Conservation (phyloP, 2,797 vertebrate species). For the Rhinichthys osculus region DNA sequence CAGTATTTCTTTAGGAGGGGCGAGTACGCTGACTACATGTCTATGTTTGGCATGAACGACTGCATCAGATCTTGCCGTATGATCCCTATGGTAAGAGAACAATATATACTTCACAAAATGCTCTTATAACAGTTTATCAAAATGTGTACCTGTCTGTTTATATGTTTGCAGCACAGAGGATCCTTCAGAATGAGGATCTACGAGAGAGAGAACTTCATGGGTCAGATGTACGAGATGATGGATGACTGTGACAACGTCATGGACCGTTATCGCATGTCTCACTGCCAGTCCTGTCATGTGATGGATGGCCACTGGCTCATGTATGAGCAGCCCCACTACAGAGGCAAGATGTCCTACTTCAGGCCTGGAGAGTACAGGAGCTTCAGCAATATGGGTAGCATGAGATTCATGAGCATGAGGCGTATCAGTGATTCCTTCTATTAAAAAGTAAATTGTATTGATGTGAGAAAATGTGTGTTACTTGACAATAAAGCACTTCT, state of each 20-base stretch:
- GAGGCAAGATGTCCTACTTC: constrained; percentile 73
- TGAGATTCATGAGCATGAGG: constrained; percentile 72
- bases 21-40: constrained; percentile 71
- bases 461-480: background rate
- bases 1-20: constrained; percentile 69
- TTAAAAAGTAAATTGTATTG: constrained; percentile 40
- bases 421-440: constrained; percentile 70
- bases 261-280: constrained; percentile 75
- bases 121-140: background rate
- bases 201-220: constrained; percentile 69
- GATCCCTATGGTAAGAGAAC: constrained; percentile 65
- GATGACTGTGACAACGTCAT: constrained; percentile 77
- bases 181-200: constrained; percentile 79
- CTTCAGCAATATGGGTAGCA: constrained; percentile 66
- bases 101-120: constrained; percentile 48
- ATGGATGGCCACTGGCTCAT: constrained; percentile 78
- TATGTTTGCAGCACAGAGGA: constrained; percentile 70
- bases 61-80: constrained; percentile 70
- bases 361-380: constrained; percentile 76
- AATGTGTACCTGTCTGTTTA: background rate
- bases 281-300: constrained; percentile 77
- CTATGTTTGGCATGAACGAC: constrained; percentile 68
- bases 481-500: constrained; percentile 12
- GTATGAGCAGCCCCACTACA: constrained; percentile 73
- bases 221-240: constrained; percentile 76